Conservation (phyloP, 2,113 vertebrate genomes). For the Arvicanthis niloticus region DNA sequence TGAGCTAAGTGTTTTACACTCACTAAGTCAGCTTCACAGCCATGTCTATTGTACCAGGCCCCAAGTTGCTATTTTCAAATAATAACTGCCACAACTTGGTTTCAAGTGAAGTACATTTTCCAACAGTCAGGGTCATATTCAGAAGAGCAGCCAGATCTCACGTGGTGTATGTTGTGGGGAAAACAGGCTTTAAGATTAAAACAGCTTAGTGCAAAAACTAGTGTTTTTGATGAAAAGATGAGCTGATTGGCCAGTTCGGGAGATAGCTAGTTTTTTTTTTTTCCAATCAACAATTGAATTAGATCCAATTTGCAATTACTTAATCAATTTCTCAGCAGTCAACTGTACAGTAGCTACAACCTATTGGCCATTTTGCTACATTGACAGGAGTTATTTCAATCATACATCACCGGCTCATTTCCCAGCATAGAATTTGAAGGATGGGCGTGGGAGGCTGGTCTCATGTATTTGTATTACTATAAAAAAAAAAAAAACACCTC, state of each 20-base stretch:
- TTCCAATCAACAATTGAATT: constrained; percentile 42
- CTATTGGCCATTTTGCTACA: constrained; percentile 49
- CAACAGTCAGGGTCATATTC: background rate
- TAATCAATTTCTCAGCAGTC: constrained; percentile 57
- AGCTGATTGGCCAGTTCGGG: background rate
- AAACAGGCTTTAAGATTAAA: background rate
- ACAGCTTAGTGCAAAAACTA: background rate
- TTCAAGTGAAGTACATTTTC: background rate
- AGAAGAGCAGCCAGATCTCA: background rate
- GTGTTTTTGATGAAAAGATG: background rate
- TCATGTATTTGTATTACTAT: background rate
- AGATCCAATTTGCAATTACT: constrained; percentile 44
- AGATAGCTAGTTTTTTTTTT: constrained; percentile 30
- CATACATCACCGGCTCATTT: constrained; percentile 41
- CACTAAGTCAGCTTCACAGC: background rate
- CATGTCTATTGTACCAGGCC: fast-evolving
- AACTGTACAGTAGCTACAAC: constrained; percentile 6
- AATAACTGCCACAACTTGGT: background rate
- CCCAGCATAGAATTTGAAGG: background rate
- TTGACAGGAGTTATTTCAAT: constrained; percentile 54
- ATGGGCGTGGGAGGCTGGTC: background rate
- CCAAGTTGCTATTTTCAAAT: background rate
- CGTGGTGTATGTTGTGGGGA: background rate
- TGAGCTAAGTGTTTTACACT: background rate
- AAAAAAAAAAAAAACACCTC: constrained; percentile 26